These are phyloP conservation scores for Ancistrus triradiatus DNA, from an alignment of 2,113 vertebrate species.

Conservation along the genomic window DNA sequence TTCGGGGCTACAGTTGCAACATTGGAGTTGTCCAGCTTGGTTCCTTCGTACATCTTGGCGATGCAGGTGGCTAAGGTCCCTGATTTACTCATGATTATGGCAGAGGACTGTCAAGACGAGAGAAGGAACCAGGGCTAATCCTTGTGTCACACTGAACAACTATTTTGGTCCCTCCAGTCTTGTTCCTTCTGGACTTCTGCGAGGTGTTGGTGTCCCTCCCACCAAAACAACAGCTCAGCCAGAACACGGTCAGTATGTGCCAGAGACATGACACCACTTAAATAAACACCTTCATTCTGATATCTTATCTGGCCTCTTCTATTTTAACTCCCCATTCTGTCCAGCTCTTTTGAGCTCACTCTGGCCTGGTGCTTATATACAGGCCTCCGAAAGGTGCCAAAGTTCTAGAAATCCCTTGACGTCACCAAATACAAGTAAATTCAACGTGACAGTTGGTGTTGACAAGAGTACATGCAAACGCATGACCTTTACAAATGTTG, in stretches of 20 bases:
- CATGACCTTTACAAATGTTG: slow-evolving; percentile 48
- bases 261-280: slow-evolving; percentile 55
- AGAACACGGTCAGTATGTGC: slow-evolving; percentile 44
- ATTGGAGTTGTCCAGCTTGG: slow-evolving; percentile 51
- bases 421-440: slow-evolving; percentile 77
- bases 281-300: slow-evolving; percentile 54
- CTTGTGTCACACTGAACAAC: slow-evolving; percentile 16
- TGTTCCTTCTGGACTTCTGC: slow-evolving; percentile 6
- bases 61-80: slow-evolving; percentile 50
- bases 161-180: slow-evolving; percentile 38
- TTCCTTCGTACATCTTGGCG: slow-evolving; percentile 69
- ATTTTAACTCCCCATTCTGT: slow-evolving; percentile 10
- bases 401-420: slow-evolving; percentile 68
- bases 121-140: slow-evolving; percentile 26
- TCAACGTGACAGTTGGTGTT: slow-evolving; percentile 75
- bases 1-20: slow-evolving; percentile 31
- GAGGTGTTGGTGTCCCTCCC: slow-evolving; percentile 22
- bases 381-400: slow-evolving; percentile 59
- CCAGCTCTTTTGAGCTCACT: background rate
- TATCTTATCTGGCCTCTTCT: slow-evolving; percentile 55
- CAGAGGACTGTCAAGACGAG: slow-evolving; percentile 10
- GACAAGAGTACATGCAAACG: slow-evolving; percentile 70
- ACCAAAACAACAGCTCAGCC: slow-evolving; percentile 20
- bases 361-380: slow-evolving; percentile 46
- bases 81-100: slow-evolving; percentile 52